Base-by-base conservation (phyloP, 1,140 invertebrate genomes). In the Drosophila micromelanica region DNA sequence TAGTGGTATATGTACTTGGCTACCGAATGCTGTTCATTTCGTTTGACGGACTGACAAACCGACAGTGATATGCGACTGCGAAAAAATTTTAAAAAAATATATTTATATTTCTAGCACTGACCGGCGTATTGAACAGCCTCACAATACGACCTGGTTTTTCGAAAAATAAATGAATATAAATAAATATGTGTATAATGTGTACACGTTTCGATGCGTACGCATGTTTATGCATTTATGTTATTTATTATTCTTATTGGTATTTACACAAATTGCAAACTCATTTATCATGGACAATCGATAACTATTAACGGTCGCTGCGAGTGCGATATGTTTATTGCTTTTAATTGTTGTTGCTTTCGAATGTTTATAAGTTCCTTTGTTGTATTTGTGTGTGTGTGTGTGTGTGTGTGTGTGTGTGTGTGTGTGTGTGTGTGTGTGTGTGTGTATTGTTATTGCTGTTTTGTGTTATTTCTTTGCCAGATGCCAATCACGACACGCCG, bases 231-330 rank as follows among this genome's bases (percentile, higher is more conserved):
- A 27, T 27, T 27, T 54, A 70, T 61, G 3, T 30, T 15, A 56
- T 23, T 38, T 51, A 52, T 57, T 57, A 37, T 72, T 68, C 37
- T 45, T 60, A 32, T 59, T 65, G 15, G 52, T 43, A 55, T 64
- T 65, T 62, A 51, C 40, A 73, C 38, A 55, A 15, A 38, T 60
- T 27, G n/a, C 45, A 13, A 20, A 42, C 27, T 57, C 62, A 60
- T 73, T 73, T 73, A 73, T 73, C 51, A 61, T 55, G 43, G 71
- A 46, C 40, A 63, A 73, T 76, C 63, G 71, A 68, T 69, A 69
- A 62, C 52, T 73, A 67, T 67, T 45, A 65, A 51, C 37, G 69
- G 55, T 52, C 65, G 6, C 35, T 43, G 61, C 23, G 15, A 27
- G 23, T 27, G 23, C 23, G 23, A 52, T 48, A 46, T 69, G 65